Percentiles rank a stretch among this genome's conserved stretches.
Conservation (phyloP, 2,888 invertebrate species). For the Pandemis heparana region DNA sequence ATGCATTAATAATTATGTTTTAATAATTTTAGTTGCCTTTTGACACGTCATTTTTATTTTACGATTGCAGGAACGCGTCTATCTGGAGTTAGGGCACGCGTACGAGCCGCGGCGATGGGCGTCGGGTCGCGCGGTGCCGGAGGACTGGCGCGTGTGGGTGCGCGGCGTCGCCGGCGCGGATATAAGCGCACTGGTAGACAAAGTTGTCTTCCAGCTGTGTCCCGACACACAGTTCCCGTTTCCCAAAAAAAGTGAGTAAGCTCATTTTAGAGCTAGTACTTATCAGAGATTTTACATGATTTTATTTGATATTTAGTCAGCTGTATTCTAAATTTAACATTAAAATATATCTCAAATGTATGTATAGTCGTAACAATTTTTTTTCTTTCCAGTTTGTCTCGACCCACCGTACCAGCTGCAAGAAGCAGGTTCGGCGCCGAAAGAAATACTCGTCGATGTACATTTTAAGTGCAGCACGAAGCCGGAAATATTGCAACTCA, state of each 20-base stretch:
- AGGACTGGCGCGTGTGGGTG: slow-evolving; percentile 82
- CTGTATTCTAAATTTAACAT: slow-evolving; percentile 39
- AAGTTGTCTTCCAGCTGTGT: slow-evolving; percentile 77
- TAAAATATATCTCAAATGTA: no score
- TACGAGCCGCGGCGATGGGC: slow-evolving; percentile 77
- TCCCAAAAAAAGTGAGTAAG: slow-evolving; percentile 72
- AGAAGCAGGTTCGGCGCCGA: slow-evolving; percentile 79
- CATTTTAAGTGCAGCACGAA: slow-evolving; percentile 76
- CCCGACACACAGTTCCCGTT: slow-evolving; percentile 79
- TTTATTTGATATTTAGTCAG: slow-evolving; percentile 24
- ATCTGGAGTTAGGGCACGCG: slow-evolving; percentile 81
- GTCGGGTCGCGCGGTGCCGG: slow-evolving; percentile 71
- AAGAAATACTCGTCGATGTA: slow-evolving; percentile 80
- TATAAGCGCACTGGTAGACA: slow-evolving; percentile 79
- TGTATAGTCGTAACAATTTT: slow-evolving; percentile 31
- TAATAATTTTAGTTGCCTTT: no score
- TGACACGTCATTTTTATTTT: no score
- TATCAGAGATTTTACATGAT: no score
- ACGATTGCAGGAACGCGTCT: slow-evolving; percentile 66
- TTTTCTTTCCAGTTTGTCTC: slow-evolving; percentile 71
- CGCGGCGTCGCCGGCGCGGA: slow-evolving; percentile 74
- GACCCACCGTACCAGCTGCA: slow-evolving; percentile 83
- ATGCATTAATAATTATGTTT: no score
- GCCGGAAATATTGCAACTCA: slow-evolving; percentile 76
- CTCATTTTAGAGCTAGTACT: no score